Evolutionary conservation across 2,113 vertebrate genomes (phyloP).

Genomic region (Climacteris rufus): DNA sequence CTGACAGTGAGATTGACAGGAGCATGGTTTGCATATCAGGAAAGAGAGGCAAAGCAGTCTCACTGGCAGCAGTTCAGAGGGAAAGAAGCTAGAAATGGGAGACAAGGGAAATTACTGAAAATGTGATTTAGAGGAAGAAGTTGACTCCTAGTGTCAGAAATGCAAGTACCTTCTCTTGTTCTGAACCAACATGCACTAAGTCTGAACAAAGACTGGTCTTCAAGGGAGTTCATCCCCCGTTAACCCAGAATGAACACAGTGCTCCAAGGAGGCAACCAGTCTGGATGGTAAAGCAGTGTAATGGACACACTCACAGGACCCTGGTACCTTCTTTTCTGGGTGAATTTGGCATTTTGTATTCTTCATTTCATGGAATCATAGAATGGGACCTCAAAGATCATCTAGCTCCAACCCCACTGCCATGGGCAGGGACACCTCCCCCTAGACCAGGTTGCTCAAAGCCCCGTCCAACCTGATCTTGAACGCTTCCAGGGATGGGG

Average conservation of each 20-base stretch:
- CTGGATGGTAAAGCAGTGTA: accelerated
- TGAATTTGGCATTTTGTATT: neutral
- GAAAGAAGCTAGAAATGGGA: neutral
- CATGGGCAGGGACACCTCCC: neutral
- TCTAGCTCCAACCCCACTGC: neutral
- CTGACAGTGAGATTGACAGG: neutral
- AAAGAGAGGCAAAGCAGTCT: neutral
- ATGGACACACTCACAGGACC: neutral
- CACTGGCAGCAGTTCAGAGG: neutral
- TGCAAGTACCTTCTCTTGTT: neutral
- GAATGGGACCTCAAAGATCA: neutral
- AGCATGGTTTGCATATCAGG: neutral
- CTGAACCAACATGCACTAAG: neutral
- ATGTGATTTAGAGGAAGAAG: neutral
- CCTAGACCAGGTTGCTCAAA: neutral
- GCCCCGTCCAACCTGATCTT: neutral
- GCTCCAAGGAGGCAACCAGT: neutral
- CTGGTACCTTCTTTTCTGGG: neutral
- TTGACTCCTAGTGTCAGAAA: neutral
- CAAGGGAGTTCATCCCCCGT: neutral
- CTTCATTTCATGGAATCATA: neutral
- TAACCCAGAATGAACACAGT: neutral
- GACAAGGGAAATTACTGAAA: neutral
- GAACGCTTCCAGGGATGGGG: neutral
- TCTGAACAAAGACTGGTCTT: neutral